These are phyloP conservation scores for Microplitis deprimator DNA, from an alignment of 2,888 invertebrate species.

Conservation along the genomic window DNA sequence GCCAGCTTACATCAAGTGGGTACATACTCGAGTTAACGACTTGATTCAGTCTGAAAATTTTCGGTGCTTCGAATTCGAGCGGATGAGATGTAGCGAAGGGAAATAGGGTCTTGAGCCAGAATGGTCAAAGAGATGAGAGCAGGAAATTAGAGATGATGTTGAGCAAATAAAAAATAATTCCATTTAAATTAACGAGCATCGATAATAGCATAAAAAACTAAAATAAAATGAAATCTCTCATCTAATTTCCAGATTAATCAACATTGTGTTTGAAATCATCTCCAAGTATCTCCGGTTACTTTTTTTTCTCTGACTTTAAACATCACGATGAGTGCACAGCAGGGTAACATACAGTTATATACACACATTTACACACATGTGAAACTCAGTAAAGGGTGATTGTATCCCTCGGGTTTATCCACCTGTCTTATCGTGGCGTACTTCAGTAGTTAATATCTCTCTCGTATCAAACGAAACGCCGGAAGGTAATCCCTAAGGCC, in stretches of 20 bases:
- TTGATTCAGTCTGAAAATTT: slow-evolving; percentile 53
- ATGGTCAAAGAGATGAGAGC: neutral
- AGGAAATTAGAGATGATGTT: no score
- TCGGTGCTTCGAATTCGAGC: neutral
- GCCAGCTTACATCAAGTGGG: slow-evolving; percentile 55
- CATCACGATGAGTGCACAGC: slow-evolving; percentile 45
- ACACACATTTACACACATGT: no score
- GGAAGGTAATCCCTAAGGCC: slow-evolving; percentile 1
- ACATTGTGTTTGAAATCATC: no score
- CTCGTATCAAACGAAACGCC: slow-evolving; percentile 35
- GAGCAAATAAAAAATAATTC: no score
- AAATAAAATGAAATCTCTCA: no score
- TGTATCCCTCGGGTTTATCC: slow-evolving; percentile 34
- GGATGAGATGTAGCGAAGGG: no score
- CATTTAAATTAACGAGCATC: no score
- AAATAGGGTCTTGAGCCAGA: no score
- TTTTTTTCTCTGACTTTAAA: slow-evolving; percentile 34
- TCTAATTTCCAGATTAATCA: no score
- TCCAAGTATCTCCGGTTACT: no score
- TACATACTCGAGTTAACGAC: slow-evolving; percentile 65
- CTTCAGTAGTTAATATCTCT: slow-evolving; percentile 31
- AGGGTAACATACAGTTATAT: slow-evolving; percentile 3
- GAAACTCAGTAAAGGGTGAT: slow-evolving; percentile 3
- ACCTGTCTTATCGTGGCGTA: slow-evolving; percentile 35
- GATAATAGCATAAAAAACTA: no score